Base-by-base conservation (phyloP, 2,888 invertebrate genomes). In the Saturnia japonica region DNA sequence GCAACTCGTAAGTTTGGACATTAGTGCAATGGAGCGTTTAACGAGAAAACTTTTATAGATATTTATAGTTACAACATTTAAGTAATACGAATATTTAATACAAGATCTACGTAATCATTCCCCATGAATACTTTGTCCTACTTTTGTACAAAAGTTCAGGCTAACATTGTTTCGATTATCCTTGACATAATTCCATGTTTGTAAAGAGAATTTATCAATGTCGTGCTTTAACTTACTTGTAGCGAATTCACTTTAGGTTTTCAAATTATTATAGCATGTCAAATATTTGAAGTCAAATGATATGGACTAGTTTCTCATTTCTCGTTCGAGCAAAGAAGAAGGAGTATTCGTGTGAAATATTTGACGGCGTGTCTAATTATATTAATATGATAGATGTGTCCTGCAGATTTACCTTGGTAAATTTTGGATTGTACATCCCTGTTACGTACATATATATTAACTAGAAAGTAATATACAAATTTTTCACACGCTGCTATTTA, bases 41-140 rank as follows among this genome's bases (percentile, higher is more conserved):
- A 67, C 45, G 25, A 70, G 70, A 70, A 70, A 70, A 70, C 57
- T 70, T 70, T 68, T 47, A 69, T 64, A 47, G 7, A 43, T 28
- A 43, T 47, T 64, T 34, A 64, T 47, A 64, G 69, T 40, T 54
- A 54, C 68, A n/a, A 19, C 45, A n/a, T 25, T 62, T 34, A 69
- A 69, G 69, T 64, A 62, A 60, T 69, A 43, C 62, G 34, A 62
- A 69, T 64, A 40, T 64, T 64, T 64, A 40, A 64, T 19, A 64
- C n/a, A n/a, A 64, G 34, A 64, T 64, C 64, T 64, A n/a, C 64
- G 22, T 19, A 64, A 40, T 64, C 64, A 40, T 64, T 64, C 40
- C 64, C 40, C 40, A 40, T 64, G 40, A 64, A 40, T 14, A 40
- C 40, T 64, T 64, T 64, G 64, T 40, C 64, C 64, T 40, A 64